A percentile compares a stretch with the other conserved stretches of the same genome.
These are phyloP conservation scores for Zosterops borbonicus DNA, from an alignment of 2,113 vertebrate species.

Conservation along the genomic window DNA sequence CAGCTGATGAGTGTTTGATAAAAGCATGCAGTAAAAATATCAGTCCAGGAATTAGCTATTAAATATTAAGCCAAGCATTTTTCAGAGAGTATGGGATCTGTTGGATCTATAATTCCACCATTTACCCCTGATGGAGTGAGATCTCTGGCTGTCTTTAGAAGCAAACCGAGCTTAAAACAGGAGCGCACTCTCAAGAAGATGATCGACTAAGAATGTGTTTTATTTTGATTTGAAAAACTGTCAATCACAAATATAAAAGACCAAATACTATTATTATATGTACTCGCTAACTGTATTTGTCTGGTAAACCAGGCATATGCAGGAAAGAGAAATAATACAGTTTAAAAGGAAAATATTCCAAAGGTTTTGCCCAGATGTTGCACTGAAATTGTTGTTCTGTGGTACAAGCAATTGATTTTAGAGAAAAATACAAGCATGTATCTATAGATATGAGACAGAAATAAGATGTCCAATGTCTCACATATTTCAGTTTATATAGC, in stretches of 20 bases:
- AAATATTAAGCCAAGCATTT: not conserved
- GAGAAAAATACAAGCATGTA: not conserved
- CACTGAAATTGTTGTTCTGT: not conserved
- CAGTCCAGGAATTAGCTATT: not conserved
- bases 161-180: constrained; percentile 27
- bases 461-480: not conserved
- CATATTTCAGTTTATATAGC: constrained; percentile 39
- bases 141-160: constrained; percentile 30
- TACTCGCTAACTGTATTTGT: constrained; percentile 47
- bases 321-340: not conserved
- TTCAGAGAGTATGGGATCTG: not conserved
- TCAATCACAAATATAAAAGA: constrained; percentile 54
- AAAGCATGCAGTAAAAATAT: not conserved
- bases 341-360: not conserved
- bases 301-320: constrained; percentile 40
- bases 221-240: constrained; percentile 61
- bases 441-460: not conserved
- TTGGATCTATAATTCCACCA: not conserved
- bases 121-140: not conserved
- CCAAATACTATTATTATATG: constrained; percentile 25
- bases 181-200: constrained; percentile 20
- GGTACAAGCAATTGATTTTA: not conserved
- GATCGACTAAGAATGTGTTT: constrained; percentile 54
- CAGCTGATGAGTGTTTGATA: not conserved
- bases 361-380: constrained; percentile 43